These are phyloP conservation scores for Adelphocoris suturalis DNA, from an alignment of 2,888 invertebrate species.

Conservation along the genomic window DNA sequence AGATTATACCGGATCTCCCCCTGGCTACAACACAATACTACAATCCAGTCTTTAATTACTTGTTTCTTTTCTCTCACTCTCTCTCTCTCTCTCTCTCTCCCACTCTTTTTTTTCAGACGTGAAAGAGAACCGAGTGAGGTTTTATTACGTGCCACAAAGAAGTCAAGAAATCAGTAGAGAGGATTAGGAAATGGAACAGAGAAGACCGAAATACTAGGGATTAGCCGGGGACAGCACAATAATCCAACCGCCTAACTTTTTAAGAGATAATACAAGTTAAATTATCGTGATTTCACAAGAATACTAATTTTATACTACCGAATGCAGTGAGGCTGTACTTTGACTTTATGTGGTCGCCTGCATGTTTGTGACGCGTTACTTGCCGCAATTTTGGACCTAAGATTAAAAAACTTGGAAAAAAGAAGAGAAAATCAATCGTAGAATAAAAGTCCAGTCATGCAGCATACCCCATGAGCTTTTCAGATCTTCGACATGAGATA, in stretches of 20 bases:
- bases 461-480: no score
- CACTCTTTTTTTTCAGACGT: background rate
- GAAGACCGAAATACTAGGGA: background rate
- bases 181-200: background rate
- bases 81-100: no score
- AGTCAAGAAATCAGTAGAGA: background rate
- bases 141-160: constrained; percentile 26
- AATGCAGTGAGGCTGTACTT: no score
- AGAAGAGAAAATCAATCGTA: no score
- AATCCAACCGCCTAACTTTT: background rate
- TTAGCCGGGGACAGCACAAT: background rate
- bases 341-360: no score
- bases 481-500: no score
- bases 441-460: no score
- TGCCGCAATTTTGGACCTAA: no score
- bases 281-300: no score
- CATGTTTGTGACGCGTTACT: no score
- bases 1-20: constrained; percentile 43
- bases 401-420: no score
- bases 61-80: background rate
- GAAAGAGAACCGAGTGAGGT: constrained; percentile 1
- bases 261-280: background rate
- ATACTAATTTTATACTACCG: no score
- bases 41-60: constrained; percentile 48
- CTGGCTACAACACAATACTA: constrained; percentile 44